Evolutionary conservation across 2,113 vertebrate species (phyloP).

Genomic region (Cairina moschata): DNA sequence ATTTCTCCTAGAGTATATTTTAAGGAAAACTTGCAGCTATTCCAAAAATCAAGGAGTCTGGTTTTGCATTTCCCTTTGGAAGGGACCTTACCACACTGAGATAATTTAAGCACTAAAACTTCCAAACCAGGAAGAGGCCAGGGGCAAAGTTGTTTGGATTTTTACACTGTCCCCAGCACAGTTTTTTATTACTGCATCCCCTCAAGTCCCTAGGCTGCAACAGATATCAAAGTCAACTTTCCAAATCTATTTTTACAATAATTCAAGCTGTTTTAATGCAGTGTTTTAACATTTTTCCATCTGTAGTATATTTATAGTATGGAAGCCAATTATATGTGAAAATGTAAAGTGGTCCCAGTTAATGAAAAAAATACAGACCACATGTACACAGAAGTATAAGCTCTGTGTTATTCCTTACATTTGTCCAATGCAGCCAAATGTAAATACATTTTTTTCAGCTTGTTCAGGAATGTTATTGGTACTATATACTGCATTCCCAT

Average conservation of each 20-base stretch:
- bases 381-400: neutral
- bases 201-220: neutral
- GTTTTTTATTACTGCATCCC: conserved; percentile 10
- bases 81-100: neutral
- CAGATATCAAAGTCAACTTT: conserved; percentile 29
- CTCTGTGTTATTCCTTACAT: neutral
- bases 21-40: neutral
- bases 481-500: neutral
- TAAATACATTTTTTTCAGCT: neutral
- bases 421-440: neutral
- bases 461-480: neutral
- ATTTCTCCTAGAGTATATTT: neutral
- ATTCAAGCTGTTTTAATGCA: neutral
- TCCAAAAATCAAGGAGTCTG: neutral
- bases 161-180: neutral
- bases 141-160: neutral
- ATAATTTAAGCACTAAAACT: conserved; percentile 15
- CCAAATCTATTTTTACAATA: conserved; percentile 40
- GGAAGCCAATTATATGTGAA: neutral
- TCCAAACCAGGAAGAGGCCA: neutral
- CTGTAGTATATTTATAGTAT: neutral
- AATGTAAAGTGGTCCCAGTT: neutral
- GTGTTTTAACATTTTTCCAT: neutral
- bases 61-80: conserved; percentile 7
- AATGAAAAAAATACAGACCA: neutral